Evolutionary conservation across 64 coral and sea anemone species (phyloP).

Genomic region (Stylophora pistillata): DNA sequence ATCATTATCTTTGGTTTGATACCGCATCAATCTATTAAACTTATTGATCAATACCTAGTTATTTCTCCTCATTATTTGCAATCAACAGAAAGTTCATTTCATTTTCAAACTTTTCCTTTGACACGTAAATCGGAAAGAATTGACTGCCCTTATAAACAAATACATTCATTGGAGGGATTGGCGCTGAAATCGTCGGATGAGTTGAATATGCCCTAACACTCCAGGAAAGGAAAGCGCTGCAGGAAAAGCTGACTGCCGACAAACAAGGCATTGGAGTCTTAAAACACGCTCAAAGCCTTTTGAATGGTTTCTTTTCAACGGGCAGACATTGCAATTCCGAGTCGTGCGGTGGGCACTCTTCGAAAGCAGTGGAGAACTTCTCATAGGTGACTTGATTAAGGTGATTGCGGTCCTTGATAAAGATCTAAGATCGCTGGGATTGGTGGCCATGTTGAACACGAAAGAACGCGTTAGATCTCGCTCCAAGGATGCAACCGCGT

Average conservation of each 20-base stretch:
- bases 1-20: no score
- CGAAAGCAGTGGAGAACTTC: conserved; percentile 59
- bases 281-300: conserved; percentile 58
- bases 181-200: conserved; percentile 56
- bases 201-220: conserved; percentile 57
- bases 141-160: no score
- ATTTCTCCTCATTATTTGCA: no score
- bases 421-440: conserved; percentile 37
- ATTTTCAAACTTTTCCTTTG: no score
- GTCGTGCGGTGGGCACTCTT: conserved; percentile 39
- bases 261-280: conserved; percentile 68
- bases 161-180: conserved; percentile 58
- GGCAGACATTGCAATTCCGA: conserved; percentile 26
- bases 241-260: conserved; percentile 34
- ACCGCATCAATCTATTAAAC: no score
- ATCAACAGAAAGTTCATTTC: no score
- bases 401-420: conserved; percentile 53
- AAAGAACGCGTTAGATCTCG: conserved; percentile 45
- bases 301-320: conserved; percentile 68
- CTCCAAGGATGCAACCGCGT: conserved; percentile 38
- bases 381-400: conserved; percentile 59
- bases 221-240: conserved; percentile 46
- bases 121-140: no score
- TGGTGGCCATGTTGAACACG: conserved; percentile 23
- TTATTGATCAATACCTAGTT: no score